Evolutionary conservation across 2,797 vertebrate species (phyloP).

Genomic region (Borostomias antarcticus): DNA sequence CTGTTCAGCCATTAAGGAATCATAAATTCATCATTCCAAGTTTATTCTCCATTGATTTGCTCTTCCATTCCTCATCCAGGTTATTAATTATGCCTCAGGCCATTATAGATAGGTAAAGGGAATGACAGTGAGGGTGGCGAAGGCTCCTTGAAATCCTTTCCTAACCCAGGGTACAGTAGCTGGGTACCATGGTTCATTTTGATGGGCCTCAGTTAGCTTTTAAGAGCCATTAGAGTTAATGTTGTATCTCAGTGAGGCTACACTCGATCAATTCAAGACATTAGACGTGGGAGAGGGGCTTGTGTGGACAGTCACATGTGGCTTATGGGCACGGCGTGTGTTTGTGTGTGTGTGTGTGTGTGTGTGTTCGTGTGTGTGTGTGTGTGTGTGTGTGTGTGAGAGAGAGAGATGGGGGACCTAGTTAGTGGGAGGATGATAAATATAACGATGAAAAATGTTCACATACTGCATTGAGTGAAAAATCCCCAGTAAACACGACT

Average conservation of each 20-base stretch:
- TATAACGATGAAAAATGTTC: slow-evolving; percentile 10
- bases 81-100: slow-evolving; percentile 36
- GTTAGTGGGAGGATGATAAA: background rate
- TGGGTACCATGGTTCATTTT: slow-evolving; percentile 37
- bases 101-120: slow-evolving; percentile 8
- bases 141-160: slow-evolving; percentile 46
- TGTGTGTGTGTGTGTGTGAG: background rate
- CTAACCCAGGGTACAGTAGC: slow-evolving; percentile 43
- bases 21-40: slow-evolving; percentile 39
- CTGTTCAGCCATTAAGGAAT: slow-evolving; percentile 35
- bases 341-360: too few species aligned
- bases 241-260: slow-evolving; percentile 15
- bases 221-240: slow-evolving; percentile 27
- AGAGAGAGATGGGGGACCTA: background rate
- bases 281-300: background rate
- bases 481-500: too few species aligned
- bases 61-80: slow-evolving; percentile 17
- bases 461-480: too few species aligned
- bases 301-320: too few species aligned
- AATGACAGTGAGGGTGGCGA: background rate
- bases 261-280: slow-evolving; percentile 12
- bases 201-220: slow-evolving; percentile 32
- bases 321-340: too few species aligned
- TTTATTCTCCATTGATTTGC: slow-evolving; percentile 23
- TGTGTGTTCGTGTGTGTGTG: too few species aligned